Evolutionary conservation across 2,888 invertebrate species (phyloP).

Genomic region (Aproaerema taeniolella): DNA sequence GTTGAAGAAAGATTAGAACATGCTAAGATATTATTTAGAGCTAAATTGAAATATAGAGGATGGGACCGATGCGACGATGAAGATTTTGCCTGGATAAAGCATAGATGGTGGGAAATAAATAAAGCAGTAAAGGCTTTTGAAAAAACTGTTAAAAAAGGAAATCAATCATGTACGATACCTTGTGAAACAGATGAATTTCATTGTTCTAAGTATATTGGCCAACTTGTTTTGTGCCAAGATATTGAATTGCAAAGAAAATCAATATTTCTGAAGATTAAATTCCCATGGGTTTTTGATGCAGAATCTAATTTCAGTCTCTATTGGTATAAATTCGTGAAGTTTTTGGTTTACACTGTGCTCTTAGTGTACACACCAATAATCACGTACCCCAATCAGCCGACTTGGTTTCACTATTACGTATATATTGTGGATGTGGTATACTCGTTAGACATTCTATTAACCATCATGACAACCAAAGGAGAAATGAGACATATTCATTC

Average conservation of each 20-base stretch:
- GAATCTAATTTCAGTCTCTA: background rate
- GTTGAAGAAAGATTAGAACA: conserved; percentile 2
- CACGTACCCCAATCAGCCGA: background rate
- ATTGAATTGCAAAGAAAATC: background rate
- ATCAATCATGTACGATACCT: background rate
- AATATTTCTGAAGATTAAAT: background rate
- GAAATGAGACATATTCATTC: too few species aligned
- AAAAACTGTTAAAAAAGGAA: background rate
- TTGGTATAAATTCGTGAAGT: background rate
- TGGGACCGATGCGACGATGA: conserved; percentile 4
- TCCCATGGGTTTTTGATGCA: background rate
- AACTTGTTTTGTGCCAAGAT: background rate
- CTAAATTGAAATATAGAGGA: background rate
- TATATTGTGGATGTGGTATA: background rate
- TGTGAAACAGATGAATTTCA: background rate
- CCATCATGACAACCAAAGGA: too few species aligned
- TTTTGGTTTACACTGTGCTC: background rate
- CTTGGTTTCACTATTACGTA: background rate
- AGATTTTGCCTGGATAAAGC: conserved; percentile 8
- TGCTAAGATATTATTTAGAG: background rate
- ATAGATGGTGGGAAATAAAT: conserved; percentile 9
- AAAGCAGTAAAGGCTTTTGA: background rate
- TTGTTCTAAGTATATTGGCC: background rate
- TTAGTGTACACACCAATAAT: background rate
- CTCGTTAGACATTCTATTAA: background rate